Base-by-base conservation (phyloP, 2,113 vertebrate species). In the Gobius niger region DNA sequence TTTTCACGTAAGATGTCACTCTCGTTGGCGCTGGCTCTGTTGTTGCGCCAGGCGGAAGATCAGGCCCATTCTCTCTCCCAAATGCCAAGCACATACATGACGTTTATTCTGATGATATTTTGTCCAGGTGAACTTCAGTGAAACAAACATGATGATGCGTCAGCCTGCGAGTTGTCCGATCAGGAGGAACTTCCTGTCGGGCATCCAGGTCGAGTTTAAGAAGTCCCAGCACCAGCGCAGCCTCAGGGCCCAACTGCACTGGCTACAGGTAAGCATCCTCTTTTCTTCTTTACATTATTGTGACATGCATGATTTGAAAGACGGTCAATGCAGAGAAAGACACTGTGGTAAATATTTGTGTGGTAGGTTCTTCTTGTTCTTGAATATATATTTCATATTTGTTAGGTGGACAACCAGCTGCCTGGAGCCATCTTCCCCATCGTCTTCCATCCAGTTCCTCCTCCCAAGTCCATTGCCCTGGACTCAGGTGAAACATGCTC, bases 381-480 rank as follows among this genome's bases (percentile, higher is more conserved):
- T 34, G 2, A 34, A 34, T 34, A 34, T 34, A 34, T 34, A 34
- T 24, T 24, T 24, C 1, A 24, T 24, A 24, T 34, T 34, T 34
- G 24, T 34, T 73, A 99, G 98, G 92, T 99, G 72, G 98, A 99
- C 86, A 98, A 96, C 87, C 98, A 99, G 18, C 90, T 99, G 52
- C 92, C 94, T 9, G 97, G 96, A 34, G 95, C 96, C 0, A 92
- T 98, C 85, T 99, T 99, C 72, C 96, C 97, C 73, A 95, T 96
- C 46, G 93, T 95, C 0, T 99, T 99, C 89, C 94, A 99, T 69
- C 98, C 98, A 1, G 98, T 99, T n/a, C 91, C 94, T 46, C 98
- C 96, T 86, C 98, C 98, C 7, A 99, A 96, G 78, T 99, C 97
- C 0, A 92, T 99, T 74, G 96, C 95, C 83, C 88, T 96, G 81